These are phyloP conservation scores for Tragelaphus scriptus DNA, from an alignment of 2,113 vertebrate genomes.

Conservation along the genomic window DNA sequence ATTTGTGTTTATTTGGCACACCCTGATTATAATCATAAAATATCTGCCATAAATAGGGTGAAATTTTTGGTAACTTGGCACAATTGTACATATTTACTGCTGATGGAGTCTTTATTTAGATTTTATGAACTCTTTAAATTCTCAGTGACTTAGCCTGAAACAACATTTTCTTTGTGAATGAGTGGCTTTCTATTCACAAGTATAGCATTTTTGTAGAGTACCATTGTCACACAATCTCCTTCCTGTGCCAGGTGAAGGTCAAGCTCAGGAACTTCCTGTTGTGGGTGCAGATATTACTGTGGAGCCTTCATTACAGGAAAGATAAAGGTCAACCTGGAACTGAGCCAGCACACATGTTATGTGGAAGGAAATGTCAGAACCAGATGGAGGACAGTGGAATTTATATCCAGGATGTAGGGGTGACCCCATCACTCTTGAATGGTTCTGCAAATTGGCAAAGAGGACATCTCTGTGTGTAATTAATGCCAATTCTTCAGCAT, in stretches of 20 bases:
- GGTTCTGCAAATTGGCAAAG: not conserved
- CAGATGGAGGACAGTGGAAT: not conserved
- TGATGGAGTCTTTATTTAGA: not conserved
- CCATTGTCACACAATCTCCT: not conserved
- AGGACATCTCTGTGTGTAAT: constrained; percentile 33
- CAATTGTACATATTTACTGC: constrained; percentile 1
- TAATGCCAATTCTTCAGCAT: constrained; percentile 17
- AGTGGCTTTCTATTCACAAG: not conserved
- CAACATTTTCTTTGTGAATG: not conserved
- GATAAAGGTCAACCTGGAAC: not conserved
- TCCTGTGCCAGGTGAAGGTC: constrained; percentile 3
- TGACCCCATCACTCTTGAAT: constrained; percentile 17
- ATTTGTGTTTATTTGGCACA: not conserved
- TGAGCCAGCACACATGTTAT: not conserved
- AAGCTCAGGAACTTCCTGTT: not conserved
- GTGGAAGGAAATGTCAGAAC: constrained; percentile 21
- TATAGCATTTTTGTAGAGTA: not conserved
- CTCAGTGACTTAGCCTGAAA: constrained; percentile 11
- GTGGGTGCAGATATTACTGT: not conserved
- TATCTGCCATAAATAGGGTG: not conserved
- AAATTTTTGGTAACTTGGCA: not conserved
- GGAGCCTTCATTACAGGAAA: not conserved
- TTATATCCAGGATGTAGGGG: not conserved
- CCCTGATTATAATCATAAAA: not conserved
- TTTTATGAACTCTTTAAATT: not conserved